Evolutionary conservation across 2,113 vertebrate genomes (phyloP).

Genomic region (Xiphias gladius): DNA sequence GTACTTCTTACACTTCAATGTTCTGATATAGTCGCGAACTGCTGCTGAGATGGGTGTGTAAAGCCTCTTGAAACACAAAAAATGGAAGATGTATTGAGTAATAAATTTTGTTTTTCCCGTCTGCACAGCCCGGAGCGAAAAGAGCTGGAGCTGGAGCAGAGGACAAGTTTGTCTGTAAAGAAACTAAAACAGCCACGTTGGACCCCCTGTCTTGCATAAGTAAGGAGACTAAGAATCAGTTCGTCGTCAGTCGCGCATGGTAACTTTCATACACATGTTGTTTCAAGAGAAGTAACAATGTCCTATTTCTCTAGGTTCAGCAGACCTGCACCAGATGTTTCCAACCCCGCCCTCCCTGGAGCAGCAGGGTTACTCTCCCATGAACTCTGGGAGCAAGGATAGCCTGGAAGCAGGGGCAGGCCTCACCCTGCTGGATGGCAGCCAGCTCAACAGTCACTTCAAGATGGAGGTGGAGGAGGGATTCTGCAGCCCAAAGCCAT

Average conservation of each 20-base stretch:
- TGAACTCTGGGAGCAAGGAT: conserved; percentile 97
- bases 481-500: conserved; percentile 97
- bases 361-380: conserved; percentile 97
- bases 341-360: conserved; percentile 98
- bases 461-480: conserved; percentile 98
- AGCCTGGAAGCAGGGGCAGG: conserved; percentile 92
- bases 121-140: conserved; percentile 91
- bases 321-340: conserved; percentile 98
- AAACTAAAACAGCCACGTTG: conserved; percentile 87
- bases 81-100: not conserved
- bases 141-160: conserved; percentile 87
- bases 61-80: not conserved
- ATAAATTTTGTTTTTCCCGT: not conserved
- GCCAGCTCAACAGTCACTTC: conserved; percentile 89
- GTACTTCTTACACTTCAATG: not conserved
- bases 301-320: conserved; percentile 86
- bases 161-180: conserved; percentile 92
- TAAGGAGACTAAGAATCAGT: conserved; percentile 76
- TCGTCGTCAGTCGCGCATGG: not conserved
- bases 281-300: conserved; percentile 22
- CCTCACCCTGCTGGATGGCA: conserved; percentile 91
- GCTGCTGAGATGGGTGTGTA: not conserved
- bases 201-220: conserved; percentile 94
- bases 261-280: not conserved
- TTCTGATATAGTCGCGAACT: not conserved